Conservation (phyloP, 2,888 invertebrate species). For the Brachypalpus laphriformis region DNA sequence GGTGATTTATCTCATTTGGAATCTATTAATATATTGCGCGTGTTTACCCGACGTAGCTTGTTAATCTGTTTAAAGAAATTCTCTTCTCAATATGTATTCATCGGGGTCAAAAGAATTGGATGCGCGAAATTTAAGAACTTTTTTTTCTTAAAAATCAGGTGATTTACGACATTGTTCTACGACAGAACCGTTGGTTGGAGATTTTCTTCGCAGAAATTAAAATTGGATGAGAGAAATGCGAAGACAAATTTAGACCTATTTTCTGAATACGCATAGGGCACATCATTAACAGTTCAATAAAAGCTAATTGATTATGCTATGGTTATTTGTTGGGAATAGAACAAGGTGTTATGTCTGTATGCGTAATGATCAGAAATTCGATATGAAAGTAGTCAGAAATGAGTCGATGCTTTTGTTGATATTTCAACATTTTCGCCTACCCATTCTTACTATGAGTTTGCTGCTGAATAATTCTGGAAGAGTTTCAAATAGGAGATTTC, state of each 20-base stretch:
- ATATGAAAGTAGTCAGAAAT: too few species aligned
- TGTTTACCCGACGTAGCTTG: not conserved
- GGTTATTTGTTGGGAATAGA: not conserved
- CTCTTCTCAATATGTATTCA: not conserved
- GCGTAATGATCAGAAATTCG: too few species aligned
- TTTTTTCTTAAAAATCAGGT: not conserved
- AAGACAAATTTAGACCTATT: not conserved
- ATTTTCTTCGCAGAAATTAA: not conserved
- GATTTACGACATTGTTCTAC: constrained; percentile 13
- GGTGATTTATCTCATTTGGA: not conserved
- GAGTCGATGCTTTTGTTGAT: not conserved
- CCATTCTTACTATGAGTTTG: too few species aligned
- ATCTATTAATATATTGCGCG: constrained; percentile 3
- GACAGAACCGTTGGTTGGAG: not conserved
- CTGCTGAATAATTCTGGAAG: too few species aligned
- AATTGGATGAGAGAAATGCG: constrained; percentile 19
- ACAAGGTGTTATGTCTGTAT: not conserved
- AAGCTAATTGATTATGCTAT: not conserved
- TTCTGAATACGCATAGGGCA: not conserved
- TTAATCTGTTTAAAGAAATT: constrained; percentile 1
- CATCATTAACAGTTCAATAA: not conserved
- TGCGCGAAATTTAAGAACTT: constrained; percentile 5
- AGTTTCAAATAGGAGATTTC: too few species aligned
- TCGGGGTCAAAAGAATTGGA: constrained; percentile 12
- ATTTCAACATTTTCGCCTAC: too few species aligned